Percentiles rank a stretch among this genome's conserved stretches.
phyloP scores from a whole-genome alignment of 2,797 vertebrate species.

The Percopsis omiscomaycus region DNA sequence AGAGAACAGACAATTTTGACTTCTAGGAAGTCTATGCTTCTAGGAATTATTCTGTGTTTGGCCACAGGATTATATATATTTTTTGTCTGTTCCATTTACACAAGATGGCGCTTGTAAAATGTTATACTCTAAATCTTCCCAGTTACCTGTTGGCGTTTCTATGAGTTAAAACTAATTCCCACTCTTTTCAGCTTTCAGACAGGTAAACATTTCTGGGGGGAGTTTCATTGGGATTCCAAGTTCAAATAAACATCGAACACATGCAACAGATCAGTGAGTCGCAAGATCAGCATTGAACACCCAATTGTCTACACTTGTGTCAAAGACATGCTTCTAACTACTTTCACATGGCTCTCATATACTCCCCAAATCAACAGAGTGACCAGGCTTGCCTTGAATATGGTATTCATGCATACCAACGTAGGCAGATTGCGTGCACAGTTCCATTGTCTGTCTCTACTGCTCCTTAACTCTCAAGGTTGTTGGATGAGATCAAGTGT shows the following conservation, averaged over 20 bases:
- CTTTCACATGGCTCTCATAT: slow-evolving; percentile 26
- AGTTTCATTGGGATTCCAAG: background rate
- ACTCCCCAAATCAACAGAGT: slow-evolving; percentile 29
- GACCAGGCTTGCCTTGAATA: slow-evolving; percentile 2
- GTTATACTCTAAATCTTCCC: slow-evolving; percentile 8
- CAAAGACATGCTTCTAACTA: slow-evolving; percentile 11
- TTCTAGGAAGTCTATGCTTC: slow-evolving; percentile 33
- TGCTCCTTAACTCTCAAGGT: slow-evolving; percentile 3
- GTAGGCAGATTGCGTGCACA: slow-evolving; percentile 2
- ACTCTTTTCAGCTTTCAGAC: slow-evolving; percentile 22
- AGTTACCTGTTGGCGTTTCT: slow-evolving; percentile 31
- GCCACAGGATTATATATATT: slow-evolving; percentile 1
- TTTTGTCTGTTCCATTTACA: slow-evolving; percentile 29
- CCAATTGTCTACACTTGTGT: slow-evolving; percentile 10
- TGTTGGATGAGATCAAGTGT: slow-evolving; percentile 3
- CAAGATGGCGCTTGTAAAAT: slow-evolving; percentile 42
- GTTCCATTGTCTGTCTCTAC: slow-evolving; percentile 1
- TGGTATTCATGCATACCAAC: slow-evolving; percentile 8
- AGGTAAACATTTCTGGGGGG: background rate
- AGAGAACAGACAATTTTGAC: slow-evolving; percentile 27
- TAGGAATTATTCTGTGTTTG: slow-evolving; percentile 31
- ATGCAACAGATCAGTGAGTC: background rate
- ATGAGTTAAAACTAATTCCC: slow-evolving; percentile 22
- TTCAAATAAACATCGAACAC: background rate
- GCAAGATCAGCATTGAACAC: background rate